Evolutionary conservation across 2,888 invertebrate species (phyloP).

Genomic region (Serripes groenlandicus): DNA sequence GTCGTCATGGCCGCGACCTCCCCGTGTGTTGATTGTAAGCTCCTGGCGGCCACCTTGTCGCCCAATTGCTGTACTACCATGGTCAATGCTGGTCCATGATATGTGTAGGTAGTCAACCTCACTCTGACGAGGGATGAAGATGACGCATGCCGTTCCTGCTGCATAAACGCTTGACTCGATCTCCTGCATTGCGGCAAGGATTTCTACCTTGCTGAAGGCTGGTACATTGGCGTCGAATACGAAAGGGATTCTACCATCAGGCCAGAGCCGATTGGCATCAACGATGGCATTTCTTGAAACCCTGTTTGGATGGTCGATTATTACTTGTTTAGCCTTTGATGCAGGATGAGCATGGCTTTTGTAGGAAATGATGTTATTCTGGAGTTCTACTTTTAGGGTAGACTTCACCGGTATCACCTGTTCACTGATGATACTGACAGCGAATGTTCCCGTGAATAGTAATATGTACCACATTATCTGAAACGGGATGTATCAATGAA

Average conservation of each 20-base stretch:
- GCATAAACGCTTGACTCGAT: constrained; percentile 63
- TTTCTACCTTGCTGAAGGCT: constrained; percentile 60
- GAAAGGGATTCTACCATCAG: constrained; percentile 40
- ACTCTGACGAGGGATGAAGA: constrained; percentile 51
- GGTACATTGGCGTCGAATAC: constrained; percentile 45
- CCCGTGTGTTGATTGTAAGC: constrained; percentile 30
- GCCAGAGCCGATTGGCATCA: constrained; percentile 30
- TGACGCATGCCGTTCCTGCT: constrained; percentile 45
- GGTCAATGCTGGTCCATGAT: constrained; percentile 39
- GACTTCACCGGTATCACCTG: background rate
- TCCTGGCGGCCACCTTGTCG: constrained; percentile 44
- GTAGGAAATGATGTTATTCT: background rate
- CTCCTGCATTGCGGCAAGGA: constrained; percentile 68
- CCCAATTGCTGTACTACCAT: constrained; percentile 34
- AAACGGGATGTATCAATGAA: too few relatives aligned
- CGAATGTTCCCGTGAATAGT: background rate
- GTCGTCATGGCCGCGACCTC: constrained; percentile 45
- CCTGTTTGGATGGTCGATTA: background rate
- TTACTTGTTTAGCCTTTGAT: background rate
- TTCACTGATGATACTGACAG: background rate
- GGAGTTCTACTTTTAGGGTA: background rate
- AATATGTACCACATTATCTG: background rate
- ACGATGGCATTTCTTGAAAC: constrained; percentile 37
- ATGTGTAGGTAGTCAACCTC: constrained; percentile 64
- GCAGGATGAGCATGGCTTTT: background rate